These are phyloP conservation scores for Watersipora subatra DNA, from an alignment of 1,140 invertebrate species.

Conservation along the genomic window DNA sequence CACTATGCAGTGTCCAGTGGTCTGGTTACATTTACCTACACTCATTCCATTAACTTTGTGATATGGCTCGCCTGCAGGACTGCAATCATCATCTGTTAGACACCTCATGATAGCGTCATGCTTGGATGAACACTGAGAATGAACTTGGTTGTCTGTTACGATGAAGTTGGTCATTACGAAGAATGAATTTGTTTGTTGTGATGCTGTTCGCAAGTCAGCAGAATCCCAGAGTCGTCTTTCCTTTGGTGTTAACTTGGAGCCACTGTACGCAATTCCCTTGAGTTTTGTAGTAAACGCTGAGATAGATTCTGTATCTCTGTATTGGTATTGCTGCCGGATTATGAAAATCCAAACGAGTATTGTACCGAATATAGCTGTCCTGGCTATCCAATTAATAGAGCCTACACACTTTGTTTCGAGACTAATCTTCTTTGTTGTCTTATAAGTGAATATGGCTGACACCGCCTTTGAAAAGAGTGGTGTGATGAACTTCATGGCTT, in stretches of 20 bases:
- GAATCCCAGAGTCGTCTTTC: constrained; percentile 39
- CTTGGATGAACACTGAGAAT: constrained; percentile 37
- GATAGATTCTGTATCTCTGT: too few species aligned
- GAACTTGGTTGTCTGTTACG: constrained; percentile 43
- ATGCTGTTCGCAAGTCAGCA: constrained; percentile 45
- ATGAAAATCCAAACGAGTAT: too few species aligned
- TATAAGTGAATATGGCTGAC: too few species aligned
- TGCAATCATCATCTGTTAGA: constrained; percentile 6
- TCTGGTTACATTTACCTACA: constrained; percentile 13
- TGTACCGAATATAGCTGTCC: too few species aligned
- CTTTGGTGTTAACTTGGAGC: constrained; percentile 14
- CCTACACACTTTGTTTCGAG: too few species aligned
- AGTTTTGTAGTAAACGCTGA: constrained; percentile 45
- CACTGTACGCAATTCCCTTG: constrained; percentile 43
- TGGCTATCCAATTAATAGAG: too few species aligned
- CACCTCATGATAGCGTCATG: constrained; percentile 3
- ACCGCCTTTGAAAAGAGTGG: too few species aligned
- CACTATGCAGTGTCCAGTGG: constrained; percentile 37
- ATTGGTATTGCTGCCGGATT: too few species aligned
- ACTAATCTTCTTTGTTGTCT: too few species aligned
- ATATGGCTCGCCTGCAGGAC: not conserved
- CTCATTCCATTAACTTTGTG: not conserved
- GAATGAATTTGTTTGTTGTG: constrained; percentile 46
- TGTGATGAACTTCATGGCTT: too few species aligned
- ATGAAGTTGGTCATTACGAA: constrained; percentile 47